These are phyloP conservation scores for Galeopsomyia nigrocyanea DNA, from an alignment of 2,888 invertebrate species.

Conservation along the genomic window DNA sequence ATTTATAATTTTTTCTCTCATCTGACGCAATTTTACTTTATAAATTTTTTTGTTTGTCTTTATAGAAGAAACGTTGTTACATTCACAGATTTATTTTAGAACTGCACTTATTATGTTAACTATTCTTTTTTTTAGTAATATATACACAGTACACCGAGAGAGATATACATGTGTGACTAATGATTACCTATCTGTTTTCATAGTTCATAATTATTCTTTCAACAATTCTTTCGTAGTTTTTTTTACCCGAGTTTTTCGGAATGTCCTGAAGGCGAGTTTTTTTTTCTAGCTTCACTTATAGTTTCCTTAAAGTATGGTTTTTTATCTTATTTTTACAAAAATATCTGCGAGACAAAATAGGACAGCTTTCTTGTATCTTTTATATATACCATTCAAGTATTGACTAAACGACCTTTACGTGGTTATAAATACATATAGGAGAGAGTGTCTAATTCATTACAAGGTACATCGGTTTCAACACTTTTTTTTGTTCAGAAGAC, in stretches of 20 bases:
- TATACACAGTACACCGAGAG: conserved; percentile 30
- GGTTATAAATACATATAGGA: conserved; percentile 34
- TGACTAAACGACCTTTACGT: conserved; percentile 40
- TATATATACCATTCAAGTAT: conserved; percentile 32
- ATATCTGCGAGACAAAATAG: conserved; percentile 44
- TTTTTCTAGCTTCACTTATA: conserved; percentile 13
- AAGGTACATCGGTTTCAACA: conserved; percentile 18
- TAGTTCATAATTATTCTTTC: conserved; percentile 16
- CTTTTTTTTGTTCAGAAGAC: conserved; percentile 20
- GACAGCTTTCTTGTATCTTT: conserved; percentile 38
- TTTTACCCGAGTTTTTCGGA: conserved; percentile 36
- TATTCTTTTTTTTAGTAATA: conserved; percentile 35
- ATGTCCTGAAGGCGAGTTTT: conserved; percentile 42
- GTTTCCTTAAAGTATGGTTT: neutral
- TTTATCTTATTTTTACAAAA: conserved; percentile 39
- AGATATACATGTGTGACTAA: conserved; percentile 13
- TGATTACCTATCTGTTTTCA: conserved; percentile 16
- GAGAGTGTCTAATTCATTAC: conserved; percentile 28
- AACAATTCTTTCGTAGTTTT: neutral
- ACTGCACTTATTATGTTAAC: conserved; percentile 21
- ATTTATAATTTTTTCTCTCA: conserved; percentile 7
- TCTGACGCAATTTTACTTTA: conserved; percentile 29
- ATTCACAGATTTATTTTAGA: conserved; percentile 33
- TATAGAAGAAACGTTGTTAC: conserved; percentile 38
- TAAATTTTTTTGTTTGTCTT: conserved; percentile 34